Conservation (phyloP, 2,113 vertebrate genomes). For the Epinephelus moara region DNA sequence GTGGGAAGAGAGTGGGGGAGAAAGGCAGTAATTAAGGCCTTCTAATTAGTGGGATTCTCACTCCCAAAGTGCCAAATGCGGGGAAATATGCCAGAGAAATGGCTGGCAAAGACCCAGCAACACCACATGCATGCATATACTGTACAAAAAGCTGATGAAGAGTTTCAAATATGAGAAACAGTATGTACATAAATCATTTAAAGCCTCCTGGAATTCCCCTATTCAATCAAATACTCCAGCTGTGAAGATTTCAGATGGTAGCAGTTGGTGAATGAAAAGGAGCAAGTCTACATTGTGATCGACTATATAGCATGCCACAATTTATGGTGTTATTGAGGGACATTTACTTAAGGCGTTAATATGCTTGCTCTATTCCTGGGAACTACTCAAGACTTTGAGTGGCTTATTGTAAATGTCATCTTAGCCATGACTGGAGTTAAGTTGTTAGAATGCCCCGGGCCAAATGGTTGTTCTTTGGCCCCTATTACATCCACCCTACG, state of each 20-base stretch:
- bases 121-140: conserved; percentile 20
- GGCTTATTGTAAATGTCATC: no score
- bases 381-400: background rate
- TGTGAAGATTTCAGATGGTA: background rate
- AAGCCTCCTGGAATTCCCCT: background rate
- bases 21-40: conserved; percentile 66
- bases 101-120: conserved; percentile 36
- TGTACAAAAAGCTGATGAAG: conserved; percentile 24
- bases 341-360: background rate
- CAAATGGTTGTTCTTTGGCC: background rate
- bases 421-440: no score
- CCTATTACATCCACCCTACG: background rate
- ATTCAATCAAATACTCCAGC: conserved; percentile 10
- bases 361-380: background rate
- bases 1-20: conserved; percentile 43
- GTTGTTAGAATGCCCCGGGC: background rate
- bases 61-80: conserved; percentile 45
- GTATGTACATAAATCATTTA: conserved; percentile 26
- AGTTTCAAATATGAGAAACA: conserved; percentile 18
- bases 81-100: conserved; percentile 35
- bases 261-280: background rate
- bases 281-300: background rate
- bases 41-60: conserved; percentile 76
- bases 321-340: background rate
- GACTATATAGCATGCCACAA: background rate